Conservation (phyloP, 2,113 vertebrate genomes). For the Suricata suricatta region DNA sequence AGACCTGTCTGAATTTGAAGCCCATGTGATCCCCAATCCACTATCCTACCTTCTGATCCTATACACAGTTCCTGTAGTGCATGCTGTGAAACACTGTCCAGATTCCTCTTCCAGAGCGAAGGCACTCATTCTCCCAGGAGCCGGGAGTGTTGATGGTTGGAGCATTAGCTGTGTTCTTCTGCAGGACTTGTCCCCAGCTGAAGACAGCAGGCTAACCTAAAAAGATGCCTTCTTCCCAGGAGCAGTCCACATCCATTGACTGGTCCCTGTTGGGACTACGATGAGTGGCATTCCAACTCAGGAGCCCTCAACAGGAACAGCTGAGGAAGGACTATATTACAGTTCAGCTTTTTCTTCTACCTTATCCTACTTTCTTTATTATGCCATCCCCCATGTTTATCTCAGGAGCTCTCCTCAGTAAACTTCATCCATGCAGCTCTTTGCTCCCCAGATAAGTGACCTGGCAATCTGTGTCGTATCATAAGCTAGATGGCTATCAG, state of each 20-base stretch:
- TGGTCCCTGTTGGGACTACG: background rate
- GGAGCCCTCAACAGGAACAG: background rate
- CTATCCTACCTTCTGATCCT: background rate
- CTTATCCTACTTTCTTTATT: background rate
- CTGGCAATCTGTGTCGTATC: background rate
- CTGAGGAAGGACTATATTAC: background rate
- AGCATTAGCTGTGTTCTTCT: background rate
- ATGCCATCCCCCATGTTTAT: background rate
- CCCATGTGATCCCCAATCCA: background rate
- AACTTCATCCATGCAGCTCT: background rate
- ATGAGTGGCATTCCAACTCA: background rate
- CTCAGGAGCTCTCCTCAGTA: background rate
- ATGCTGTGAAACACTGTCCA: accelerated
- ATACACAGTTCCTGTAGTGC: accelerated
- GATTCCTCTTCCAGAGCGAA: background rate
- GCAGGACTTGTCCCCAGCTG: background rate
- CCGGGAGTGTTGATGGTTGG: background rate
- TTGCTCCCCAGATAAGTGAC: background rate
- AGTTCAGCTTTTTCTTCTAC: background rate
- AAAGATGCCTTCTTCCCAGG: background rate
- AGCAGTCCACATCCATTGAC: background rate
- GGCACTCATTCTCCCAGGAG: background rate
- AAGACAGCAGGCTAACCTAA: background rate
- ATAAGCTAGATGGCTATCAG: background rate
- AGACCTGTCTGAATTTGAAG: background rate